Evolutionary conservation across 2,888 invertebrate species (phyloP), one percentile per base, ranked within the genome.

Genomic region (Spicauda simplicius): DNA sequence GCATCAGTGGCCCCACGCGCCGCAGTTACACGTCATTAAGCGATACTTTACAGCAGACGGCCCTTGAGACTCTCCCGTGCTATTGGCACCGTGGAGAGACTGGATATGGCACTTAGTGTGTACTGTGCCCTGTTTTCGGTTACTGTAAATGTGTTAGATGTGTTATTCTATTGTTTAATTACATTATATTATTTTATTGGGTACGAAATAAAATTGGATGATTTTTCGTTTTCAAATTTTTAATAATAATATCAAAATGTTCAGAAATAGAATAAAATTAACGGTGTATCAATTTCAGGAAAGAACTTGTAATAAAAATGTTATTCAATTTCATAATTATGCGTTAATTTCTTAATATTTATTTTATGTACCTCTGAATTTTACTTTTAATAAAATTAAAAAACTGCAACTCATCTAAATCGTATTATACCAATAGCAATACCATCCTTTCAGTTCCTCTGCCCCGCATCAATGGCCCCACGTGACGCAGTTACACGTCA

Each of bases 31-130:
- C 91, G 91, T 93, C 92, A 92, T 93, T 93, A 93, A 90, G 91
- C 91, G 91, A 93, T 93, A 92, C 92, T 93, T 91, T 92, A 90
- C 88, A 83, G 91, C 90, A 93, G 92, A 93, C 92, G 92, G 90
- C 87, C 82, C 92, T 93, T 88, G 92, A 92, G 92, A 92, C 91
- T 86, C 65, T 30, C 41, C 45, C 64, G 41, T 16, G 59, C 70
- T 74, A 76, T 76, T 69, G 71, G 61, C 56, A 20, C 71, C 52
- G 69, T 79, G 74, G 70, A 69, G 69, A 41, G 64, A 64, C 86
- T 88, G 73, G 88, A 86, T 80, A 73, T 63, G 85, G 59, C 72
- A 71, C 37, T 37, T 37, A 37, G n/a, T 11, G n/a, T 45, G n/a
- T n/a, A 45, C n/a, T 3, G n/a, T n/a, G 1, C 45, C 3, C 41